Evolutionary conservation across 2,113 vertebrate genomes (phyloP).

Genomic region (Neolamprologus sp.): DNA sequence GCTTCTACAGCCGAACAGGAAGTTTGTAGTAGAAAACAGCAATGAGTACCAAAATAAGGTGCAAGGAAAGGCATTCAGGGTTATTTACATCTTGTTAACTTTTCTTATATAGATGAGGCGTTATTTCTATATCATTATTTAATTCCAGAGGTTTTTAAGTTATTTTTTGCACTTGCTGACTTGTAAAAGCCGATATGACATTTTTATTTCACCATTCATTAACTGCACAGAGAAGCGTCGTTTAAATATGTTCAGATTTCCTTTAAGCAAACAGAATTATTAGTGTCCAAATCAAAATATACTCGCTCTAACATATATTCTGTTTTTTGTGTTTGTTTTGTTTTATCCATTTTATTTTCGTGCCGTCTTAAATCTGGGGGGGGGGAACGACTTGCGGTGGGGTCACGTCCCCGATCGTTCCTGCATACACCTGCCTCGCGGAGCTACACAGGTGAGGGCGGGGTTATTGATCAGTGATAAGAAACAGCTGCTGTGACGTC

Average conservation of each 20-base stretch:
- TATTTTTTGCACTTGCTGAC: neutral
- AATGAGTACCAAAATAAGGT: no score
- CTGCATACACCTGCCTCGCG: neutral
- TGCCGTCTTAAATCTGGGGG: neutral
- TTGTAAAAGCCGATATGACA: neutral
- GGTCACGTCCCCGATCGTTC: neutral
- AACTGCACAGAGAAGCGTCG: neutral
- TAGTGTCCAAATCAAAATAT: neutral
- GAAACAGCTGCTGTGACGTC: neutral
- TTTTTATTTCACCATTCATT: neutral
- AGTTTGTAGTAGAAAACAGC: no score
- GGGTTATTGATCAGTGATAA: neutral
- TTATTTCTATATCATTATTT: neutral
- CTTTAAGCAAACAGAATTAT: neutral
- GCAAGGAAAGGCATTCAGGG: no score
- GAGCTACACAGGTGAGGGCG: neutral
- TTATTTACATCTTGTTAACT: neutral
- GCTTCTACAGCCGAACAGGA: no score
- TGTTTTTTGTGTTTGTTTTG: fast-evolving
- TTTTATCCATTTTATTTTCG: neutral
- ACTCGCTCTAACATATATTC: neutral
- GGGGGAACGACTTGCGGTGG: fast-evolving
- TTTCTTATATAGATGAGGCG: neutral
- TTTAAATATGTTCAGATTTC: neutral
- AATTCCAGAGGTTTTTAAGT: neutral